These are phyloP conservation scores for Meriones unguiculatus DNA, from an alignment of 2,113 vertebrate genomes.

Conservation along the genomic window DNA sequence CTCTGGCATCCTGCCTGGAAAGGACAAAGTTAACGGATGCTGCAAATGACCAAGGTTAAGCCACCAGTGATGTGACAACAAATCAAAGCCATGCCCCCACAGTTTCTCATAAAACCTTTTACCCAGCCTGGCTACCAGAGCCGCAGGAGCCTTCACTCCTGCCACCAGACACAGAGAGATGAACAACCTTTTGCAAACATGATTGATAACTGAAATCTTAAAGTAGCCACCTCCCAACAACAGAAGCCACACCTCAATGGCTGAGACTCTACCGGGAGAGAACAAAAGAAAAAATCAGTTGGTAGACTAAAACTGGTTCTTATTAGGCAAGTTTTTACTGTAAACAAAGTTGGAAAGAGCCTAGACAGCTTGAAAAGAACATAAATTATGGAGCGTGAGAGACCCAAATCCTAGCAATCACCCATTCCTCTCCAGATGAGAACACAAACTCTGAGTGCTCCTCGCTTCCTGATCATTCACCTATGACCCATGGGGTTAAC, in stretches of 20 bases:
- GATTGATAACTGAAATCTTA: not conserved
- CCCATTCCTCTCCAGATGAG: not conserved
- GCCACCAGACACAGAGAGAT: not conserved
- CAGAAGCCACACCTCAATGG: not conserved
- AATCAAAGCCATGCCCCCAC: not conserved
- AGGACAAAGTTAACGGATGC: not conserved
- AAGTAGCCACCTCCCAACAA: not conserved
- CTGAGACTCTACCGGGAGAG: not conserved
- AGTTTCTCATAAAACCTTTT: not conserved
- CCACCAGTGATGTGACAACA: not conserved
- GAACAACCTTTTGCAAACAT: not conserved
- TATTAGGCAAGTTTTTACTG: not conserved
- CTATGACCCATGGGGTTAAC: accelerated
- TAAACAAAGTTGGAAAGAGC: not conserved
- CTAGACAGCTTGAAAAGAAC: not conserved
- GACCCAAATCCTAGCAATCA: not conserved
- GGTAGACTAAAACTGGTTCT: conserved; percentile 3
- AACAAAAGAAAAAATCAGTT: not conserved
- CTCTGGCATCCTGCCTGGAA: not conserved
- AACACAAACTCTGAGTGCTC: not conserved
- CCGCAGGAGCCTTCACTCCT: not conserved
- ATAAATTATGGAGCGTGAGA: not conserved
- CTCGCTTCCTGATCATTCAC: not conserved
- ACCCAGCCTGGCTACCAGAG: not conserved
- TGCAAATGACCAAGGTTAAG: not conserved